phyloP scores from a whole-genome alignment of 2,888 invertebrate species.

The Sphaeridia pumilis region DNA sequence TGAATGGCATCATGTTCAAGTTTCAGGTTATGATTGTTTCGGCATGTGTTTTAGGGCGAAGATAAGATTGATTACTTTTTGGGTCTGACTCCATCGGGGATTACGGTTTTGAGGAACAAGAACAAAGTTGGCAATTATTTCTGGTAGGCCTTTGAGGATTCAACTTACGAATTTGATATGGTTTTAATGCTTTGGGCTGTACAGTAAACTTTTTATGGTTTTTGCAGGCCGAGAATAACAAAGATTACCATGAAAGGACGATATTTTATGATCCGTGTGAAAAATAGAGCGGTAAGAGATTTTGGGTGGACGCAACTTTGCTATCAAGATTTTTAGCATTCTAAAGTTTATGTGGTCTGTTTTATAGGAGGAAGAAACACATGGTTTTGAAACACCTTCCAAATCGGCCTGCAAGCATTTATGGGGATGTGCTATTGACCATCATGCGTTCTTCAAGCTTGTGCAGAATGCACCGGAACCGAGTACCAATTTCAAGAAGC shows the following conservation, averaged over 20 bases:
- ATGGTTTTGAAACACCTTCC: constrained; percentile 35
- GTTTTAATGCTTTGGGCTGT: background rate
- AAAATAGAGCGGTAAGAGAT: constrained; percentile 82
- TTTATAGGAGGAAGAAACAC: constrained; percentile 83
- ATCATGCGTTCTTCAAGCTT: constrained; percentile 83
- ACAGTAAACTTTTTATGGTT: background rate
- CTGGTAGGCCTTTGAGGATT: constrained; percentile 51
- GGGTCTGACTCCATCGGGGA: constrained; percentile 88
- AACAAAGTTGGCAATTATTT: constrained; percentile 95
- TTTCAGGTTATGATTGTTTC: background rate
- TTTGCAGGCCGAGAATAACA: constrained; percentile 67
- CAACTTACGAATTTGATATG: background rate
- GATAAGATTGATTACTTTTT: constrained; percentile 93
- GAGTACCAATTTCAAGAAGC: constrained; percentile 43
- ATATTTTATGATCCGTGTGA: constrained; percentile 90
- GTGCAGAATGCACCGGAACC: constrained; percentile 62
- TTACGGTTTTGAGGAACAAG: constrained; percentile 86
- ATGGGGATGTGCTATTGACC: constrained; percentile 92
- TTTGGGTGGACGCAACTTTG: background rate
- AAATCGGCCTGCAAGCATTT: constrained; percentile 79
- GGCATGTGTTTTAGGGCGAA: constrained; percentile 58
- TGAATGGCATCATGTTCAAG: background rate
- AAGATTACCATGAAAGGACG: constrained; percentile 94
- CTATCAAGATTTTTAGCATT: background rate
- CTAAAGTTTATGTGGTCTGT: constrained; percentile 4